Evolutionary conservation across 2,797 vertebrate species (phyloP), one percentile per base, ranked within the genome.

Genomic region (Mastacembelus armatus): DNA sequence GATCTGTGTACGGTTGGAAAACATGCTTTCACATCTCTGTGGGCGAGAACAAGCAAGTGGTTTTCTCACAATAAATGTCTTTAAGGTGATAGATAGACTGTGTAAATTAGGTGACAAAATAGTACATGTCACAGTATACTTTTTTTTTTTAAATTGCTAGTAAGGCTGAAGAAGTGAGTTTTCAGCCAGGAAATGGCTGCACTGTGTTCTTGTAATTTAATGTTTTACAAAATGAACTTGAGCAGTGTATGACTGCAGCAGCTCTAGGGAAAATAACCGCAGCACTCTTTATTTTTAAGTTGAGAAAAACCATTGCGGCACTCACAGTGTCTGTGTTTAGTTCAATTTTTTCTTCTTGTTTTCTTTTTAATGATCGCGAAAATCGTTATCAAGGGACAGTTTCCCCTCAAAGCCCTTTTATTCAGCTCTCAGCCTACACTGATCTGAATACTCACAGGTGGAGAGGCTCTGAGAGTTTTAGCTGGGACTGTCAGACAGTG

Each of bases 21-120:
- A 79, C 22, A 72, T 80, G 54, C 49, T 81, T 78, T 87, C 75
- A 81, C 66, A 68, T 77, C 61, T 77, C 61, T 43, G 77, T 79
- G 70, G 84, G 76, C 15, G 82, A 72, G 29, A 55, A 42, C 19
- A 12, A 45, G 43, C 40, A 2, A 40, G 67, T 58, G 58, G 26
- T 59, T 76, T 75, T 72, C 60, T 77, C 67, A 70, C 57, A 74
- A 21, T 32, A 51, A 64, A 57, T 18, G 10, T 30, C 32, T 50
- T 55, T 18, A 39, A 56, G 61, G 33, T 15, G 24, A 30, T 9
- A 57, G 14, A 12, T 52, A 18, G 24, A 59, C 29, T 55, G 24
- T 30, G 66, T 47, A 44, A 22, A 42, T 22, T 30, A 22, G 10
- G 22, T 19, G 33, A 45, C 19, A 40, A 8, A 32, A 22, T 19